Evolutionary conservation across 1,140 invertebrate genomes (phyloP).

Genomic region (Bombus sylvicola): DNA sequence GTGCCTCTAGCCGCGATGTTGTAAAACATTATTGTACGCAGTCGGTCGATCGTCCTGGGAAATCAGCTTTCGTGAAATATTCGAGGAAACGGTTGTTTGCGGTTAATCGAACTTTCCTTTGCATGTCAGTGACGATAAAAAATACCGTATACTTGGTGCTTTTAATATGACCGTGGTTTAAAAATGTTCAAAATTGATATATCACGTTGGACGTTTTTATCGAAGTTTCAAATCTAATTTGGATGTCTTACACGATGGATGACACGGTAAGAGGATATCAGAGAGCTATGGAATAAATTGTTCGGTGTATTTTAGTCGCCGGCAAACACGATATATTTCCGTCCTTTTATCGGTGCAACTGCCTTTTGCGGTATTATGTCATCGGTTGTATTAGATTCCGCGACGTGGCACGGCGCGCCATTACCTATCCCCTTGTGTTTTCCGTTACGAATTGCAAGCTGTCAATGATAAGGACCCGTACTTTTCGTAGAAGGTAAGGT

Average conservation of each 20-base stretch:
- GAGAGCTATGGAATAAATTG: not conserved
- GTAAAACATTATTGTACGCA: slow-evolving; percentile 55
- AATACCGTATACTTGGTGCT: not conserved
- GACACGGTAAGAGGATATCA: not conserved
- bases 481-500: slow-evolving; percentile 21
- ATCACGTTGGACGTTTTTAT: too few relatives aligned
- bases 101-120: not conserved
- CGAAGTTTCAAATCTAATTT: not conserved
- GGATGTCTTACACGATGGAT: not conserved
- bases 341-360: slow-evolving; percentile 36
- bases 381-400: slow-evolving; percentile 64
- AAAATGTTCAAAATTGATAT: not conserved
- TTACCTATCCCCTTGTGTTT: slow-evolving; percentile 1
- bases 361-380: slow-evolving; percentile 41
- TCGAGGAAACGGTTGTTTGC: not conserved
- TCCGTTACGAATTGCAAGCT: slow-evolving; percentile 59
- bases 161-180: not conserved
- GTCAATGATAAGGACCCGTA: slow-evolving; percentile 56
- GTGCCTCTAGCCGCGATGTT: slow-evolving; percentile 56
- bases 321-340: not conserved
- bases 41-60: slow-evolving; percentile 27
- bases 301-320: not conserved
- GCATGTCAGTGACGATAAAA: not conserved
- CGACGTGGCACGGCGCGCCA: slow-evolving; percentile 38
- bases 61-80: not conserved